Percentiles rank a stretch among this genome's conserved stretches.
phyloP scores from a whole-genome alignment of 2,797 vertebrate genomes.

The Pangasius macronema region DNA sequence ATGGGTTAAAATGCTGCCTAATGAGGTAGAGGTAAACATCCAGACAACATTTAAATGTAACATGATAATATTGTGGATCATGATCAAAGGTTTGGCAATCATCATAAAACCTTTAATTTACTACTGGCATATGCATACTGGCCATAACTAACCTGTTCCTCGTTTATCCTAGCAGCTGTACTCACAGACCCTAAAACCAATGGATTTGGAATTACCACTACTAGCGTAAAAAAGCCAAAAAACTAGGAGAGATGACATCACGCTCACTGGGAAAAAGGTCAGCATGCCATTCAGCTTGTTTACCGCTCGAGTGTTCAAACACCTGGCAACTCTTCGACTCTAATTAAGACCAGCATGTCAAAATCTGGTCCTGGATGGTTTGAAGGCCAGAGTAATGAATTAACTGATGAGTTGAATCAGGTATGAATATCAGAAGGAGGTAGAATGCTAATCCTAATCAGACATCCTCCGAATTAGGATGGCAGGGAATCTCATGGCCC shows the following conservation, averaged over 20 bases:
- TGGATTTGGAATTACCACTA: slow-evolving; percentile 15
- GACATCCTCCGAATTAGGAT: neutral
- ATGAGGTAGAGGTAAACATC: neutral
- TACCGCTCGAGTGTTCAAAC: slow-evolving; percentile 50
- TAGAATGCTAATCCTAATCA: neutral
- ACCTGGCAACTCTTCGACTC: slow-evolving; percentile 63
- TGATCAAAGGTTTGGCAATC: neutral
- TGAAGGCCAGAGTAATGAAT: neutral
- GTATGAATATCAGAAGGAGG: neutral
- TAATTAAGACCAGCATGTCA: slow-evolving; percentile 61
- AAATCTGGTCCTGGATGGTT: neutral
- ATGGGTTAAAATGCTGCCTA: neutral
- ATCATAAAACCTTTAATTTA: neutral
- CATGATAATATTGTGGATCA: neutral
- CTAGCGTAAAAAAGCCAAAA: slow-evolving; percentile 12
- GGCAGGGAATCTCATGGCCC: no score
- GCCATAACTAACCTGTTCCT: neutral
- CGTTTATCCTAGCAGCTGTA: slow-evolving; percentile 1
- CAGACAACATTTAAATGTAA: neutral
- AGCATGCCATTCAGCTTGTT: slow-evolving; percentile 50
- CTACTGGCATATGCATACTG: neutral
- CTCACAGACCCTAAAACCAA: neutral
- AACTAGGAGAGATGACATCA: slow-evolving; percentile 47
- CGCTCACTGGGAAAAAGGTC: slow-evolving; percentile 43
- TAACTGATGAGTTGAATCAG: neutral